Base-by-base conservation (phyloP, 2,113 vertebrate species). In the Columba janthina region DNA sequence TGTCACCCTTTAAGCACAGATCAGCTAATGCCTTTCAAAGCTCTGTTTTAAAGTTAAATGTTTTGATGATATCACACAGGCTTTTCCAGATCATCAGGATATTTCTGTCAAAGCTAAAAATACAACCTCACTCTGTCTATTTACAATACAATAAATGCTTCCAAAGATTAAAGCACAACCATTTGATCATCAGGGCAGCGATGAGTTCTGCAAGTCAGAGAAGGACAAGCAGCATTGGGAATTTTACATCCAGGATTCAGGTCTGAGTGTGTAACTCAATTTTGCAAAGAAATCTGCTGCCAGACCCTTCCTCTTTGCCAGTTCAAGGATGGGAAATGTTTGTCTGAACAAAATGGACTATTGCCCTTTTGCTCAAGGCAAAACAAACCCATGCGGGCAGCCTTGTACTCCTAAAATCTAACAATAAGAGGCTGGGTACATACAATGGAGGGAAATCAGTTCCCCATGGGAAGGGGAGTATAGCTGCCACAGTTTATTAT, bases 391-490 rank as follows among this genome's bases (percentile, higher is more conserved):
- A 78, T 20, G 19, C 0, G 2, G 73, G 75, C 73, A 91, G 94
- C 82, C 92, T 54, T 74, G 78, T 70, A 51, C 26, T 87, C 60
- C 42, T 79, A 18, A 75, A 82, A 75, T 46, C 61, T 75, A 93
- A 96, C 90, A 94, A 94, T 92, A 66, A 91, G 71, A 80, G 90
- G 48, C 73, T 72, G 92, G 34, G 57, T 0, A 0, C n/a, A 36
- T 66, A 96, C 95, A 95, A 95, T 89, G 58, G 54, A 93, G 86
- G 93, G 89, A 95, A 96, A 83, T 17, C 62, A 44, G 76, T 62
- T 70, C 93, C 95, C 85, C 94, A 71, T 74, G 93, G 85, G 95
- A 94, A 88, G 51, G 21, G 19, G 57, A 83, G 34, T 78, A 88
- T n/a, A 70, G 44, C 82, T 95, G 60, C 88, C 77, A 48, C 19